These are phyloP conservation scores for Acyrthosiphon pisum DNA, from an alignment of 1,140 invertebrate genomes.

Conservation along the genomic window DNA sequence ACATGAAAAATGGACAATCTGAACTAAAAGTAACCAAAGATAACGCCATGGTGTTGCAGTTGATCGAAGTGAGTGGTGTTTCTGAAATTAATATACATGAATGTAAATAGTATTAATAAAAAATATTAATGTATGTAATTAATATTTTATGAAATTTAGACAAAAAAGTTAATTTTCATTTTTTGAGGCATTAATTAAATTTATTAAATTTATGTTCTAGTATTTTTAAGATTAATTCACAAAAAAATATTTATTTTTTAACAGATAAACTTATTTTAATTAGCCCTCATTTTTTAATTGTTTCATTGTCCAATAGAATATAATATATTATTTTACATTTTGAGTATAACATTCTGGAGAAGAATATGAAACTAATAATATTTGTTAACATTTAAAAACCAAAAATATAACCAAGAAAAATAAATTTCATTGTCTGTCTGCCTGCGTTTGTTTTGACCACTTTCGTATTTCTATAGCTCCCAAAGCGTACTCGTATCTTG, in stretches of 20 bases:
- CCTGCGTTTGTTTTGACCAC: not conserved
- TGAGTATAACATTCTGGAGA: not conserved
- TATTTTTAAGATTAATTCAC: not conserved
- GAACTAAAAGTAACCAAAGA: constrained; percentile 73
- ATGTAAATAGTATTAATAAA: too few species aligned
- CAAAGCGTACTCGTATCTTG: constrained; percentile 67
- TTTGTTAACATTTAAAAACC: not conserved
- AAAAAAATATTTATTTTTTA: not conserved
- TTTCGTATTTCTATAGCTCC: constrained; percentile 64
- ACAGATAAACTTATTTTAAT: not conserved
- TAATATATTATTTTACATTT: too few species aligned
- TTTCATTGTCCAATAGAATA: too few species aligned
- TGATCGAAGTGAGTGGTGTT: constrained; percentile 67
- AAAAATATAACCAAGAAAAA: not conserved
- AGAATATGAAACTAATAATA: not conserved
- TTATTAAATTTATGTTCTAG: not conserved
- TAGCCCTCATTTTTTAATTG: not conserved
- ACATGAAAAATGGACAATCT: constrained; percentile 67
- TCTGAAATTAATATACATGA: not conserved
- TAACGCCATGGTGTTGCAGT: constrained; percentile 80
- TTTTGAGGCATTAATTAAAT: not conserved
- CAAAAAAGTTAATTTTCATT: not conserved
- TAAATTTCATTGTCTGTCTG: not conserved
- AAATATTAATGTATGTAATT: not conserved
- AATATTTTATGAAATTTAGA: not conserved